Conservation (phyloP, 2,797 vertebrate species). For the Percopsis omiscomaycus region DNA sequence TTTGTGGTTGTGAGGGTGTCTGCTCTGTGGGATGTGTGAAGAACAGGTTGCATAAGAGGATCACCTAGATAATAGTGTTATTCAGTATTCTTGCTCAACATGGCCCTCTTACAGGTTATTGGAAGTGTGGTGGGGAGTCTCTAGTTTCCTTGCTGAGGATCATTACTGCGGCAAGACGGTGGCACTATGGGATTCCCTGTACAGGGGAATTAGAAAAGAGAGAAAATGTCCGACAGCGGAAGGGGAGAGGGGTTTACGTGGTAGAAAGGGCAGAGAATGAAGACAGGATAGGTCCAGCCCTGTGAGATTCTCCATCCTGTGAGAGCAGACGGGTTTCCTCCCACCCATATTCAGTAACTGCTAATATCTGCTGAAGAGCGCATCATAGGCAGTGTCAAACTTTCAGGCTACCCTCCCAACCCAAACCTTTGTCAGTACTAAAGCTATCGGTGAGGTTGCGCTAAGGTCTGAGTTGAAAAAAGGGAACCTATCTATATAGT, state of each 20-base stretch:
- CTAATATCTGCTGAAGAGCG: neutral
- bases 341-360: neutral
- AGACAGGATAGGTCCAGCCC: neutral
- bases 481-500: too few relatives aligned
- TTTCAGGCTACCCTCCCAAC: too few relatives aligned
- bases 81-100: conserved; percentile 47
- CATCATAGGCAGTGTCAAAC: neutral
- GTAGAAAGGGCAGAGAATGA: neutral
- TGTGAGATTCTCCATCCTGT: neutral
- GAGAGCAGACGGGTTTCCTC: neutral
- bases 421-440: too few relatives aligned
- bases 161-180: conserved; percentile 20
- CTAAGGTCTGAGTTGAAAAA: too few relatives aligned
- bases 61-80: conserved; percentile 59
- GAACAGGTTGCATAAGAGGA: conserved; percentile 69
- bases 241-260: neutral
- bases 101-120: conserved; percentile 19
- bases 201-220: conserved; percentile 27
- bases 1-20: conserved; percentile 54
- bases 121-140: conserved; percentile 38
- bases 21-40: conserved; percentile 59
- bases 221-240: neutral
- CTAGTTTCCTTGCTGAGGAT: conserved; percentile 36
- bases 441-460: too few relatives aligned
- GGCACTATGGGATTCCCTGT: conserved; percentile 32